Conservation (phyloP, 2,888 invertebrate species). For the Oligia latruncula region DNA sequence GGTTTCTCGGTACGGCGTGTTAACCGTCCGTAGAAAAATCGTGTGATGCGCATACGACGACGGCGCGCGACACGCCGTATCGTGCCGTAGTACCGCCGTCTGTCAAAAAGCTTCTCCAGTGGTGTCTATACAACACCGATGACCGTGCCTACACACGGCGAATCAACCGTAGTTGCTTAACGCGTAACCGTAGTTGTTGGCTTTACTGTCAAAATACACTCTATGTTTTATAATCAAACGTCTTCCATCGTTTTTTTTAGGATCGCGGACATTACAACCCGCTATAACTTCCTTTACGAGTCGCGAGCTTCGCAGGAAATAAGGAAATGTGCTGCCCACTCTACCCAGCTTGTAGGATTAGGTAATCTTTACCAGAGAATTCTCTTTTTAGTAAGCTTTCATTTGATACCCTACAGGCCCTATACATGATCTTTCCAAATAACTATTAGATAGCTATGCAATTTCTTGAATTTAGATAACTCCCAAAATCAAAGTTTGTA, state of each 20-base stretch:
- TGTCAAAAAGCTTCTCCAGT: neutral
- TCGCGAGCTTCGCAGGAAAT: neutral
- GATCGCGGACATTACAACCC: neutral
- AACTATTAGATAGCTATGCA: neutral
- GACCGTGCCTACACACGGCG: neutral
- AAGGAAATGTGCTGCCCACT: neutral
- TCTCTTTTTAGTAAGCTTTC: neutral
- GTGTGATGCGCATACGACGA: neutral
- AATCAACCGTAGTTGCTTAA: neutral
- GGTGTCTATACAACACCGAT: neutral
- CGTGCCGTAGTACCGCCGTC: neutral
- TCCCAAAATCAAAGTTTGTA: neutral
- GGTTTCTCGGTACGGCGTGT: neutral
- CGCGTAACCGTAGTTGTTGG: too few relatives aligned
- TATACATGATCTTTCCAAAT: neutral
- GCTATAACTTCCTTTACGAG: too few relatives aligned
- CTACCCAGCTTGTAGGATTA: neutral
- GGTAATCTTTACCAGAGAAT: too few relatives aligned
- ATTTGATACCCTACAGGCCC: neutral
- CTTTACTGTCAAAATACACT: neutral
- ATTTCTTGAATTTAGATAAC: neutral
- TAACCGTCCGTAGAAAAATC: neutral
- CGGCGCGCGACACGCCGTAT: too few relatives aligned
- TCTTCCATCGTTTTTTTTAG: neutral
- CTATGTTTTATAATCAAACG: neutral